Evolutionary conservation across 1,140 invertebrate species (phyloP).

Genomic region (Cydia pomonella): DNA sequence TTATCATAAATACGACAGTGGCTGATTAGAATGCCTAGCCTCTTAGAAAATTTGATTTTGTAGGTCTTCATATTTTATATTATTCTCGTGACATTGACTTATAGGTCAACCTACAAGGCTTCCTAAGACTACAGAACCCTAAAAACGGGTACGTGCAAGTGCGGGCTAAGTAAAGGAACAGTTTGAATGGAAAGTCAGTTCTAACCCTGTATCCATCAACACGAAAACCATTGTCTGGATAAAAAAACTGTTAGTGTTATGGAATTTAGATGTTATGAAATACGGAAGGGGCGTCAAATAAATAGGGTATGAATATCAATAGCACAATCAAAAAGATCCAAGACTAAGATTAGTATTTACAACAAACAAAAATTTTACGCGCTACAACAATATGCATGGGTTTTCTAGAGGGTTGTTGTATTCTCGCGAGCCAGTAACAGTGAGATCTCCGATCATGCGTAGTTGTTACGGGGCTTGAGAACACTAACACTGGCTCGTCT

Average conservation of each 20-base stretch:
- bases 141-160: background rate
- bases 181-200: background rate
- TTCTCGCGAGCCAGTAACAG: background rate
- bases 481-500: slow-evolving; percentile 4
- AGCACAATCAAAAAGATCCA: slow-evolving; percentile 7
- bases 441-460: slow-evolving; percentile 35
- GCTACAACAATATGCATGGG: slow-evolving; percentile 7
- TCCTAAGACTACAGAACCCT: background rate
- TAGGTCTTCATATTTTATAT: background rate
- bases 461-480: background rate
- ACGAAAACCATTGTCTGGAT: background rate
- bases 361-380: background rate
- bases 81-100: background rate
- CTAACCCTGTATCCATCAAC: background rate
- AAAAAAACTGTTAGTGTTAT: background rate
- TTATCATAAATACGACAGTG: too few relatives aligned
- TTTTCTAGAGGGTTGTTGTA: background rate
- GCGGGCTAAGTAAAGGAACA: background rate
- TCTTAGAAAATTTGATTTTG: background rate
- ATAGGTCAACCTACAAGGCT: background rate
- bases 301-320: background rate
- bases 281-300: background rate
- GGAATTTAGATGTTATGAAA: background rate
- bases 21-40: too few relatives aligned
- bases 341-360: background rate